phyloP scores from a whole-genome alignment of 2,797 vertebrate genomes.

The Molothrus ater region DNA sequence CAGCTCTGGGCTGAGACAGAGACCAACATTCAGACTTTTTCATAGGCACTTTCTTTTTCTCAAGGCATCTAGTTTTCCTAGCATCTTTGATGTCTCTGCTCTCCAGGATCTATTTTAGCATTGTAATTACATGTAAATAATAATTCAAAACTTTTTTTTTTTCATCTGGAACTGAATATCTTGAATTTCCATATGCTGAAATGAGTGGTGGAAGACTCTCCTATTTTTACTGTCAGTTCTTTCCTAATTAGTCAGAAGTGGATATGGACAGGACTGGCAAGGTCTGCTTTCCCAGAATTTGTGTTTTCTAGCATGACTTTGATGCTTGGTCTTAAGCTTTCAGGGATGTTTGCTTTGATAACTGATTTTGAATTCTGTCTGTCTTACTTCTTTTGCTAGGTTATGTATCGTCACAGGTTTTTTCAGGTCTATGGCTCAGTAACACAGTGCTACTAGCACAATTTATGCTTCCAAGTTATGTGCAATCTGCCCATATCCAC shows the following conservation, averaged over 20 bases:
- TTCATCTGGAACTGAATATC: neutral
- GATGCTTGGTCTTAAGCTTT: neutral
- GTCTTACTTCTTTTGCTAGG: neutral
- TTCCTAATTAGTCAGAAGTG: neutral
- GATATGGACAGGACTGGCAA: neutral
- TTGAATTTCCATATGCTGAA: neutral
- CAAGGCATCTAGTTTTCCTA: neutral
- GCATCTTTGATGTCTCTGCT: neutral
- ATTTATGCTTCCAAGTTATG: neutral
- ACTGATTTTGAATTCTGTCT: neutral
- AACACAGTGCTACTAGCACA: neutral
- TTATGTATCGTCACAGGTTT: neutral
- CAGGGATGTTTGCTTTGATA: neutral
- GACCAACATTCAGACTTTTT: neutral
- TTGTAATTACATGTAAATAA: neutral
- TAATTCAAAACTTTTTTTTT: neutral
- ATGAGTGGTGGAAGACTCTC: neutral
- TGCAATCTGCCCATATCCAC: neutral
- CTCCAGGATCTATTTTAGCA: neutral
- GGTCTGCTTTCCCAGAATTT: neutral
- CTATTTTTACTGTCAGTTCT: neutral
- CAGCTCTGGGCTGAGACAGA: neutral
- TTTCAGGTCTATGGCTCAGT: neutral
- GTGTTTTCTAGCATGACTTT: neutral
- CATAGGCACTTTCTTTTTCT: neutral